A percentile compares a stretch with the other conserved stretches of the same genome.
Evolutionary conservation across 2,888 invertebrate species (phyloP).

Genomic region (Sminthurinus aureus): DNA sequence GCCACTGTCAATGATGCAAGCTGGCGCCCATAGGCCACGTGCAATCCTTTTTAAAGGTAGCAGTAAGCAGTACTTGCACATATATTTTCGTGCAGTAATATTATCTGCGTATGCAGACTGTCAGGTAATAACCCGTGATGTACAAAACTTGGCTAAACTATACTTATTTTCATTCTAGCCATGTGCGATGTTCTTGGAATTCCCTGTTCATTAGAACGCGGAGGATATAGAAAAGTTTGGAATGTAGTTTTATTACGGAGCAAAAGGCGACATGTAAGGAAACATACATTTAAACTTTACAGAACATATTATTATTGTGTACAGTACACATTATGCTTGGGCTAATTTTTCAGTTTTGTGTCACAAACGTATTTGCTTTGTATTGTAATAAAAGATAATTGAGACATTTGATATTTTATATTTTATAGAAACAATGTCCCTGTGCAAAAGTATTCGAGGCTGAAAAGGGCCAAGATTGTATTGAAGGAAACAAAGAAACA

Average conservation of each 20-base stretch:
- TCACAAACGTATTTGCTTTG: background rate
- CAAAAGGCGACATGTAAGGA: conserved; percentile 28
- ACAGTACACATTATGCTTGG: too few species aligned
- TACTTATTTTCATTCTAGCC: conserved; percentile 59
- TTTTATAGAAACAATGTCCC: conserved; percentile 15
- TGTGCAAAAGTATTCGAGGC: conserved; percentile 5
- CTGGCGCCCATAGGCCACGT: conserved; percentile 61
- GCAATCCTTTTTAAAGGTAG: conserved; percentile 68
- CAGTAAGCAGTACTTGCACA: background rate
- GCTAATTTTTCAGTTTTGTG: too few species aligned
- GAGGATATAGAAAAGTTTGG: conserved; percentile 70
- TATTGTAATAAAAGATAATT: background rate
- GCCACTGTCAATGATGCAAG: conserved; percentile 51
- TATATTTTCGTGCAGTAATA: background rate
- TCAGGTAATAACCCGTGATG: too few species aligned
- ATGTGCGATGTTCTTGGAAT: conserved; percentile 72
- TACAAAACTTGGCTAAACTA: too few species aligned
- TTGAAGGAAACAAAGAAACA: conserved; percentile 7
- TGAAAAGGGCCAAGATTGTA: conserved; percentile 7
- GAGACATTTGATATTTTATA: background rate
- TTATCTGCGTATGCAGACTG: too few species aligned
- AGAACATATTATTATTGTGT: background rate
- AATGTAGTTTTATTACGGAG: conserved; percentile 68
- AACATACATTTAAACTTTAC: background rate
- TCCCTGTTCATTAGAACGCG: conserved; percentile 70